These are phyloP conservation scores for Sebastes vulpes DNA, from an alignment of 2,797 vertebrate genomes.

Conservation along the genomic window DNA sequence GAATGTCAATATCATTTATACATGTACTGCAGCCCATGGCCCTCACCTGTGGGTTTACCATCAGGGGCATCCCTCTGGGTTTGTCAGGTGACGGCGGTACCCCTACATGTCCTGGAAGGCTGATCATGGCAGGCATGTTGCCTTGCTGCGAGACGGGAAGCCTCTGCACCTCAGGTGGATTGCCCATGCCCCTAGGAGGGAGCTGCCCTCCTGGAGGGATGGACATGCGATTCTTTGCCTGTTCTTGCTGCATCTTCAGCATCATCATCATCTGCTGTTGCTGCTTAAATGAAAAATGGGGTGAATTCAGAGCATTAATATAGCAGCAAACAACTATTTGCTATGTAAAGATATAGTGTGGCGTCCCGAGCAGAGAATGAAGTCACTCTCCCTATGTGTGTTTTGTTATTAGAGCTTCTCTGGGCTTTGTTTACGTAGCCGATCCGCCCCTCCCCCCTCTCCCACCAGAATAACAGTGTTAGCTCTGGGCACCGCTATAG, in stretches of 20 bases:
- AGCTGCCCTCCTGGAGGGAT: slow-evolving; percentile 91
- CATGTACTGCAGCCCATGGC: neutral
- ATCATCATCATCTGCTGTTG: slow-evolving; percentile 95
- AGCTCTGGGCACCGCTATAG: neutral
- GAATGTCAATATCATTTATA: neutral
- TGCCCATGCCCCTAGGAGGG: slow-evolving; percentile 89
- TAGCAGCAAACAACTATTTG: neutral
- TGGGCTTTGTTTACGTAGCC: neutral
- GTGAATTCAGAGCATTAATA: neutral
- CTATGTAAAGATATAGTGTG: neutral
- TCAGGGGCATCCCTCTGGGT: slow-evolving; percentile 90
- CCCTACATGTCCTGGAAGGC: slow-evolving; percentile 91
- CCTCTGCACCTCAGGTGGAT: slow-evolving; percentile 90
- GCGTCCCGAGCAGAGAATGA: neutral
- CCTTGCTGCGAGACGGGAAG: slow-evolving; percentile 91
- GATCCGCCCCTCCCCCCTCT: neutral
- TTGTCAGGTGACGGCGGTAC: slow-evolving; percentile 97
- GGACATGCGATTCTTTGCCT: slow-evolving; percentile 93
- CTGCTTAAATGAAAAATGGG: slow-evolving; percentile 46
- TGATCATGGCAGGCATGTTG: slow-evolving; percentile 95
- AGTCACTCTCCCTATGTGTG: neutral
- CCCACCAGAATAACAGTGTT: neutral
- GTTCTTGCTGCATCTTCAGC: slow-evolving; percentile 97
- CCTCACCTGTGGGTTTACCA: slow-evolving; percentile 88
- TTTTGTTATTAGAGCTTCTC: neutral